phyloP scores from a whole-genome alignment of 2,797 vertebrate genomes.

The Bufotes viridis region DNA sequence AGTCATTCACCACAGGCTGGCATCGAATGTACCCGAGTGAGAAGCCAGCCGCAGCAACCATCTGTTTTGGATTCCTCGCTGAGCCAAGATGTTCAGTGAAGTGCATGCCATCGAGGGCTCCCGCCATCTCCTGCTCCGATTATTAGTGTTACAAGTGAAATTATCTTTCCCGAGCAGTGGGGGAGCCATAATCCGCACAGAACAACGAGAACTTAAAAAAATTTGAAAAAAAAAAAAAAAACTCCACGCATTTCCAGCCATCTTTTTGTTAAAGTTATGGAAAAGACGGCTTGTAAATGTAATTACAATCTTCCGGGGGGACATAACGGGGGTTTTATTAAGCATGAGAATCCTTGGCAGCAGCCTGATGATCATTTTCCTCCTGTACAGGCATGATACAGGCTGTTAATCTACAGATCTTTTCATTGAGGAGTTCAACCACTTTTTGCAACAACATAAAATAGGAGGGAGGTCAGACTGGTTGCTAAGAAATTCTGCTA shows the following conservation, averaged over 20 bases:
- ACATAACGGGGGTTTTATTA: slow-evolving; percentile 73
- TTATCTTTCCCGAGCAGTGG: slow-evolving; percentile 82
- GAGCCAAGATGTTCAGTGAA: slow-evolving; percentile 87
- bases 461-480: not conserved
- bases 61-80: slow-evolving; percentile 87
- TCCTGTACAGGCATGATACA: not conserved
- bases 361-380: slow-evolving; percentile 10
- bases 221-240: slow-evolving; percentile 38
- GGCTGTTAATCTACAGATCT: not conserved
- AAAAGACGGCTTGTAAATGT: slow-evolving; percentile 69
- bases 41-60: slow-evolving; percentile 89
- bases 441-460: not conserved
- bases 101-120: slow-evolving; percentile 78
- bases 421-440: not conserved
- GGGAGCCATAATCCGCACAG: slow-evolving; percentile 82
- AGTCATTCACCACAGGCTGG: slow-evolving; percentile 87
- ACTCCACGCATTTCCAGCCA: slow-evolving; percentile 42
- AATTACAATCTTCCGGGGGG: slow-evolving; percentile 69
- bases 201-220: slow-evolving; percentile 72
- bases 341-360: slow-evolving; percentile 66
- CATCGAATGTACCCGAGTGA: slow-evolving; percentile 81
- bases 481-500: not conserved
- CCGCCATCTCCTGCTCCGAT: slow-evolving; percentile 79
- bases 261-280: slow-evolving; percentile 72
- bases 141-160: slow-evolving; percentile 86